Base-by-base conservation (phyloP, 2,888 invertebrate genomes). In the Agonopterix subpropinquella region DNA sequence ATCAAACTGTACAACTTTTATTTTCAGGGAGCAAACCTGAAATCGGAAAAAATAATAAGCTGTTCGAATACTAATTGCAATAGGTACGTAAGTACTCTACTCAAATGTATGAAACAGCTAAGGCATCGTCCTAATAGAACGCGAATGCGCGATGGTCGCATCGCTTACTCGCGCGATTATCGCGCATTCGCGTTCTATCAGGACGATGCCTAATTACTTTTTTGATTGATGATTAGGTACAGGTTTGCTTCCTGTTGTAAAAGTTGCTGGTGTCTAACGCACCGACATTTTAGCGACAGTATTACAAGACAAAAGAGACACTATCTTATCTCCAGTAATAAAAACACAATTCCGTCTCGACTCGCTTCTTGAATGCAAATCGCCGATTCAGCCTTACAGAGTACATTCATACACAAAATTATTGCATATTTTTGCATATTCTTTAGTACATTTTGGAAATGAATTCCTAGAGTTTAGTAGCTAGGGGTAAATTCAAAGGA, bases 281-380 rank as follows among this genome's bases (percentile, higher is more conserved):
- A n/a, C n/a, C 5, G n/a, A 39, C 11, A 11, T 39, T 11, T 42
- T 2, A 42, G 11, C 35, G 18, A 28, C 18, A 46, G 18, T 44
- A 10, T 11, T 11, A 4, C 11, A 36, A 44, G 48, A 36, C 49
- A 47, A 49, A 47, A 50, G 46, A 54, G 55, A 56, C 58, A 53
- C 54, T 58, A 59, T 60, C 60, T 58, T 53, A 49, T 53, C 54
- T 58, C 37, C 43, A 36, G 55, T 58, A 63, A 61, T 60, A 63
- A 61, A 58, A 63, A 60, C 59, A 57, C 60, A 55, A 56, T 56
- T 58, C 53, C 49, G 41, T 15, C 44, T 46, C 35, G 47, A 48
- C 48, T 53, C 55, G 56, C 53, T 39, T 49, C 35, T 46, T 51
- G 60, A 60, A 63, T 63, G 63, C 59, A 61, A 62, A 62, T 62